Base-by-base conservation (phyloP, 2,797 vertebrate species). In the Galagoides demidoff region DNA sequence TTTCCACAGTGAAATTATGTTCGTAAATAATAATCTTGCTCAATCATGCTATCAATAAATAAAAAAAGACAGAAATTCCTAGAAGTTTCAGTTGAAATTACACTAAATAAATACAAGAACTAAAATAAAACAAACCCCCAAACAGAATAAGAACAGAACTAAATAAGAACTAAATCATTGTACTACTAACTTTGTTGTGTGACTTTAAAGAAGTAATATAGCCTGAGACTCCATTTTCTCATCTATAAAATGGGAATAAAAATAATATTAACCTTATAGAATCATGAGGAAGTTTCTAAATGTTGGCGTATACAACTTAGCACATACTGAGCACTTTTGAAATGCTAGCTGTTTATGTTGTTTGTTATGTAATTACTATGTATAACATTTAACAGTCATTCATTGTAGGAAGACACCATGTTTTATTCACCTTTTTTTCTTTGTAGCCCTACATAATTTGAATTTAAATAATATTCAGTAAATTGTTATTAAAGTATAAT, bases 201-300 rank as follows among this genome's bases (percentile, higher is more conserved):
- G 68, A 84, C n/a, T 93, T 95, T 90, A 90, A 74, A 85, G 68
- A 89, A 78, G 23, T 45, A 55, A 90, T 39, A 39, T 45, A 90
- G 55, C 12, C 31, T 37, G 11, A 79, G 71, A 43, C 9, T 70
- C 37, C n/a, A 5, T 78, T 92, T 92, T 27, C 20, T 68, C 22
- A 64, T 19, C 27, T 55, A 19, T 64, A 85, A 89, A 93, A 16
- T 23, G 22, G 7, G 8, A 92, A 9, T 81, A 45, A 89, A 96
- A 83, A 57, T 4, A 52, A 7, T 70, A 70, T 68, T 83, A 73
- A 88, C 11, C 19, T 96, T 19, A 73, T 27, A 63, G 25, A 63
- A 52, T 22, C 43, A 12, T 77, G 29, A 88, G 52, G 23, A 78
- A 92, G 27, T 70, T 79, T 61, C n/a, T 34, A n/a, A 68, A 76